Percentiles rank a stretch among this genome's conserved stretches.
phyloP scores from a whole-genome alignment of 2,888 invertebrate genomes.

The Salpingus planirostris region DNA sequence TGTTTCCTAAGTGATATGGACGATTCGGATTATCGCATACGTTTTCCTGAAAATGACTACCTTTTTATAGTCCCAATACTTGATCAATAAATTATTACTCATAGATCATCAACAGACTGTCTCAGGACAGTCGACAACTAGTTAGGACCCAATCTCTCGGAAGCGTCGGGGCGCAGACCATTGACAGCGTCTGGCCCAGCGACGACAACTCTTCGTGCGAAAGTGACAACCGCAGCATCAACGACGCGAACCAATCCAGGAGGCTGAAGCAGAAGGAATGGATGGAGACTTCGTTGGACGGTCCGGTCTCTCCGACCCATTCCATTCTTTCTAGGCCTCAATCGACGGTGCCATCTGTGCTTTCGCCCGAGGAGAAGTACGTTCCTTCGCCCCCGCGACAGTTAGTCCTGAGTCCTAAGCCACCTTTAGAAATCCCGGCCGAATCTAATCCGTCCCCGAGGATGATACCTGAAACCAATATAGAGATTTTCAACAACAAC shows the following conservation, averaged over 20 bases:
- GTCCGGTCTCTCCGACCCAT: constrained; percentile 27
- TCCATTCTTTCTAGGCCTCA: constrained; percentile 26
- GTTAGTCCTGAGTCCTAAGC: constrained; percentile 27
- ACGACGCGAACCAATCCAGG: constrained; percentile 28
- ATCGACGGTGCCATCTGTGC: constrained; percentile 23
- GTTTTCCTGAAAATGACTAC: no score
- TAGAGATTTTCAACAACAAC: constrained; percentile 46
- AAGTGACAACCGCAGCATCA: constrained; percentile 36
- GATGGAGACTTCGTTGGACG: constrained; percentile 41
- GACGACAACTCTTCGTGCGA: constrained; percentile 41
- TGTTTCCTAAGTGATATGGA: not conserved
- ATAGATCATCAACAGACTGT: constrained; percentile 28
- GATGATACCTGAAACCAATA: constrained; percentile 27
- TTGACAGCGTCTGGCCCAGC: constrained; percentile 38
- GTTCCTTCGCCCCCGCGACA: constrained; percentile 12
- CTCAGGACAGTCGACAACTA: constrained; percentile 39
- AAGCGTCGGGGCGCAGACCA: constrained; percentile 45
- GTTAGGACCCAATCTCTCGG: constrained; percentile 52
- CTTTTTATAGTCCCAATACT: not conserved
- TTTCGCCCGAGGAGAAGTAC: constrained; percentile 27
- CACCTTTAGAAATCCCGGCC: constrained; percentile 38
- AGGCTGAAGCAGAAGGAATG: constrained; percentile 42
- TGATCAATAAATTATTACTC: constrained; percentile 1
- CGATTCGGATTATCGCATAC: no score
- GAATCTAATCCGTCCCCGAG: constrained; percentile 38